Evolutionary conservation across 2,888 invertebrate species (phyloP).

Genomic region (Hermodice carunculata): DNA sequence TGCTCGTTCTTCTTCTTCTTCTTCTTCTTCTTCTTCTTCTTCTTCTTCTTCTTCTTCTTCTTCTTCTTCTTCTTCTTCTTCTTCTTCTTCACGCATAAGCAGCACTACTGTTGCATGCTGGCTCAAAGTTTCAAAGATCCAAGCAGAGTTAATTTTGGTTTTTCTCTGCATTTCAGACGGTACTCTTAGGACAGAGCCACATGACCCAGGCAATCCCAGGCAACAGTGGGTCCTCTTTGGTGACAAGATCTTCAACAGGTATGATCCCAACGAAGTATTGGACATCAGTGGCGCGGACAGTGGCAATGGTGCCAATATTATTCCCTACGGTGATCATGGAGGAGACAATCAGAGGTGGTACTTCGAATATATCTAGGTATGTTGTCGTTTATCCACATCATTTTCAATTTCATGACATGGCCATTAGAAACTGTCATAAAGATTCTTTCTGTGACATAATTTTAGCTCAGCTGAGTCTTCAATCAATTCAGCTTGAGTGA

Average conservation of each 20-base stretch:
- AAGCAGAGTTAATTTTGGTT: too few species aligned
- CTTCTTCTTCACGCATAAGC: conserved; percentile 6
- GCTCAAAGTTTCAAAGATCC: too few species aligned
- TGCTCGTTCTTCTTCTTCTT: conserved; percentile 6
- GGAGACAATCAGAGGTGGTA: too few species aligned
- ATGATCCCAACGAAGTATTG: background rate
- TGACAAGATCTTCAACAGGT: background rate
- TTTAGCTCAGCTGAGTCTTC: too few species aligned
- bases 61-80: conserved; percentile 9
- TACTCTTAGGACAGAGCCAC: background rate
- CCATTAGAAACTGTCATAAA: too few species aligned
- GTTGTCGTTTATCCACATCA: too few species aligned
- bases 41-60: conserved; percentile 8
- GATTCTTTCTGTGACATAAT: too few species aligned
- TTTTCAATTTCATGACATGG: too few species aligned
- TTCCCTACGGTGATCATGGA: too few species aligned
- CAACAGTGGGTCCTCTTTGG: conserved; percentile 1
- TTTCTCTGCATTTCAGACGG: conserved; percentile 1
- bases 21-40: conserved; percentile 10
- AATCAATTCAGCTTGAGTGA: too few species aligned
- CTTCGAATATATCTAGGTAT: too few species aligned
- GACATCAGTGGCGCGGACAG: conserved; percentile 7
- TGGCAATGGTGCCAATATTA: background rate
- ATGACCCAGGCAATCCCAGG: background rate
- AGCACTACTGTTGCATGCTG: too few species aligned